phyloP scores from a whole-genome alignment of 2,888 invertebrate species.

The Volucella inflata region DNA sequence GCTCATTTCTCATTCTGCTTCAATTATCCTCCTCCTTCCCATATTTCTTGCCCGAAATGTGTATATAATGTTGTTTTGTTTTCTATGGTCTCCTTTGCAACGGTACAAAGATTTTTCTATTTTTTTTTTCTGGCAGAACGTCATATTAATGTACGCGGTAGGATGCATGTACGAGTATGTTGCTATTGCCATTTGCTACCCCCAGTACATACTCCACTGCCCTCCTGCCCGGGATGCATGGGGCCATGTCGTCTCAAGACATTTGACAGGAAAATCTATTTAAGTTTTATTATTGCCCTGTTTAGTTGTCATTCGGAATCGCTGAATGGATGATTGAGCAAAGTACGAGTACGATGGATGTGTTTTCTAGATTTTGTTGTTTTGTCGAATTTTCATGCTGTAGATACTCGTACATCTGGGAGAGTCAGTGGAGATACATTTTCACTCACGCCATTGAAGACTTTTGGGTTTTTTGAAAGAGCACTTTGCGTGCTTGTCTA shows the following conservation, averaged over 20 bases:
- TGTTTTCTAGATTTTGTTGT: slow-evolving; percentile 1
- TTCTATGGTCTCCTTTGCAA: background rate
- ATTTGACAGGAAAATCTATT: slow-evolving; percentile 74
- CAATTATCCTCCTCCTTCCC: slow-evolving; percentile 69
- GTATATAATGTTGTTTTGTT: slow-evolving; percentile 45
- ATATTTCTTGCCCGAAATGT: slow-evolving; percentile 63
- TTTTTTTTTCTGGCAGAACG: slow-evolving; percentile 55
- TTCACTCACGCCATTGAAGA: background rate
- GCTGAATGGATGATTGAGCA: slow-evolving; percentile 72
- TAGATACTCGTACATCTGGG: slow-evolving; percentile 5
- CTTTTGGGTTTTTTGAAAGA: slow-evolving; percentile 32
- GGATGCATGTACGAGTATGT: slow-evolving; percentile 15
- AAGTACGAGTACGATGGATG: slow-evolving; percentile 35
- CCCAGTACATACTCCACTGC: slow-evolving; percentile 12
- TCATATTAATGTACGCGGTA: slow-evolving; percentile 39
- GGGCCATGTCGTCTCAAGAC: slow-evolving; percentile 63
- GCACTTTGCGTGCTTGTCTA: slow-evolving; percentile 35
- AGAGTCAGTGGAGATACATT: background rate
- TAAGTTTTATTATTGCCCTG: slow-evolving; percentile 73
- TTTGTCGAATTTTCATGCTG: slow-evolving; percentile 9
- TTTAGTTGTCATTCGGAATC: slow-evolving; percentile 66
- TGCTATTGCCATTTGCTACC: slow-evolving; percentile 10
- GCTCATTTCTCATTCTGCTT: slow-evolving; percentile 68
- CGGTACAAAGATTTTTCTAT: background rate
- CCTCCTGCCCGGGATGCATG: background rate